Evolutionary conservation across 2,113 vertebrate species (phyloP).

Genomic region (Hippocampus mohnikei): DNA sequence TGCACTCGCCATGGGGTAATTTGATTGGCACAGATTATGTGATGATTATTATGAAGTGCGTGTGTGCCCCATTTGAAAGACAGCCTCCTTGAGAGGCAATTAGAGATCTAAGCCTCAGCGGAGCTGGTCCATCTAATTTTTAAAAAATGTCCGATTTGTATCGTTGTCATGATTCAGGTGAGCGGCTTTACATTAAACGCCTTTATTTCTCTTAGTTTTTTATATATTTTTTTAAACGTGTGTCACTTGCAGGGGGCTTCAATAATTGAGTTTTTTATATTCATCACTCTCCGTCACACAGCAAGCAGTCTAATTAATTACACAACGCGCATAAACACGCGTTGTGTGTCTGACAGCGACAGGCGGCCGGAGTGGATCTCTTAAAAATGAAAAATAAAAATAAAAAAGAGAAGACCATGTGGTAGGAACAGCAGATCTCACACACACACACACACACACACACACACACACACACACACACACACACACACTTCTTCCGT

Average conservation of each 20-base stretch:
- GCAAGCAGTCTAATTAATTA: conserved; percentile 41
- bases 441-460: conserved; percentile 15
- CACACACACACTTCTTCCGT: conserved; percentile 33
- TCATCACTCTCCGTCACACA: conserved; percentile 31
- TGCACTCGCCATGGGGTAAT: not conserved
- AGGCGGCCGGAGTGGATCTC: not conserved
- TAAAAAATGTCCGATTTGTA: not conserved
- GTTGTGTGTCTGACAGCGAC: not conserved
- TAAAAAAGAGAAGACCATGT: not conserved
- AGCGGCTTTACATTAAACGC: conserved; percentile 23
- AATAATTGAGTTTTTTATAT: conserved; percentile 19
- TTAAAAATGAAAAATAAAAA: not conserved
- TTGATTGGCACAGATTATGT: not conserved
- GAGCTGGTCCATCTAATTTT: not conserved
- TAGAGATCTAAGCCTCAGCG: not conserved
- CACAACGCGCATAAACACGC: conserved; percentile 16
- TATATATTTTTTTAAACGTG: not conserved
- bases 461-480: conserved; percentile 16
- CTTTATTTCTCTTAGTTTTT: not conserved
- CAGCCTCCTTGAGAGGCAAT: conserved; percentile 21
- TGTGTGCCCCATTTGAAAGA: conserved; percentile 17
- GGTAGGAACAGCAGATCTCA: not conserved
- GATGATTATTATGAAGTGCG: not conserved
- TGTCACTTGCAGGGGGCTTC: conserved; percentile 12
- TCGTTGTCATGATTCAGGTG: not conserved